These are phyloP conservation scores for Hemicrepidius hirtus DNA, from an alignment of 2,888 invertebrate genomes.

Conservation along the genomic window DNA sequence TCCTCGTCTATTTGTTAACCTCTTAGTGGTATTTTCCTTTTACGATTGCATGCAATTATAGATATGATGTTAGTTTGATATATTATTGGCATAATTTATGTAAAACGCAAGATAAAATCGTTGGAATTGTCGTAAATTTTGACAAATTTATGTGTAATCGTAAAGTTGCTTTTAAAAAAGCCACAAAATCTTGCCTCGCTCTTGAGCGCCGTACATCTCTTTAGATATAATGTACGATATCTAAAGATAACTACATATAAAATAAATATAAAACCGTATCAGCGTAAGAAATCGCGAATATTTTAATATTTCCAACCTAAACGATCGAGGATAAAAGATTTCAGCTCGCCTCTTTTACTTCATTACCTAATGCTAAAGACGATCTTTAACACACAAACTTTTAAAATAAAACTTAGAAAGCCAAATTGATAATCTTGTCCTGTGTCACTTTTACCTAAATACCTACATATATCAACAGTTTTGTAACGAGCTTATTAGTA, in stretches of 20 bases:
- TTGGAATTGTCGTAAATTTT: constrained; percentile 60
- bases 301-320: constrained; percentile 29
- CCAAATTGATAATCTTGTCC: background rate
- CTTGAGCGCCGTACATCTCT: constrained; percentile 23
- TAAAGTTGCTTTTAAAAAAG: constrained; percentile 37
- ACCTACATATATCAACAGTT: constrained; percentile 3
- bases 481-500: constrained; percentile 11
- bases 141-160: constrained; percentile 57
- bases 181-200: constrained; percentile 27
- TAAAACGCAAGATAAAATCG: constrained; percentile 59
- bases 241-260: constrained; percentile 33
- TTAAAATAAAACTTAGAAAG: background rate
- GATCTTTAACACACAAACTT: background rate
- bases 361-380: constrained; percentile 9
- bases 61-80: constrained; percentile 62
- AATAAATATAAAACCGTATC: constrained; percentile 39
- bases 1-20: constrained; percentile 26
- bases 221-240: constrained; percentile 30
- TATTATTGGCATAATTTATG: constrained; percentile 59
- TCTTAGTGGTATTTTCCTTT: constrained; percentile 64
- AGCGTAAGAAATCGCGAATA: constrained; percentile 35
- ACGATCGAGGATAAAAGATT: constrained; percentile 3
- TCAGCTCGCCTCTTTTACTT: constrained; percentile 8
- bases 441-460: constrained; percentile 10
- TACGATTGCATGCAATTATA: constrained; percentile 64